These are phyloP conservation scores for Zaprionus taronus DNA, from an alignment of 1,140 invertebrate genomes.

Conservation along the genomic window DNA sequence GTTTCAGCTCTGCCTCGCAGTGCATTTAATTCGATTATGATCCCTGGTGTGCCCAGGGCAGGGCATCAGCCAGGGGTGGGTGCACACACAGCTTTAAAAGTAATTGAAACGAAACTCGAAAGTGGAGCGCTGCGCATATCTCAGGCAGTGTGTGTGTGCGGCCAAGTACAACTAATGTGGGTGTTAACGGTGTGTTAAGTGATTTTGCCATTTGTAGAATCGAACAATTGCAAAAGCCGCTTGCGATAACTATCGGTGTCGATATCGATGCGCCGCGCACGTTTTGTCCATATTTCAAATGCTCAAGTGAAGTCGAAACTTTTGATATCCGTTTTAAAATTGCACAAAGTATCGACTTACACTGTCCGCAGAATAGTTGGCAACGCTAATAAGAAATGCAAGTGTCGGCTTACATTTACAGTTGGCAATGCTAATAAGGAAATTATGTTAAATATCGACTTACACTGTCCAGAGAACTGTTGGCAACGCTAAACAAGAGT, in stretches of 20 bases:
- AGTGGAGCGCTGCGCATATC: conserved; percentile 57
- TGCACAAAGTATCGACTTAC: conserved; percentile 38
- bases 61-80: conserved; percentile 13
- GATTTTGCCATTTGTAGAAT: conserved; percentile 75
- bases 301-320: conserved; percentile 32
- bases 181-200: conserved; percentile 82
- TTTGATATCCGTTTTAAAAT: conserved; percentile 76
- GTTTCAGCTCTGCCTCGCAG: conserved; percentile 40
- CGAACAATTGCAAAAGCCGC: conserved; percentile 59
- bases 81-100: conserved; percentile 45
- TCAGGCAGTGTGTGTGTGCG: conserved; percentile 53
- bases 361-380: not conserved
- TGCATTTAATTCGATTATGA: conserved; percentile 83
- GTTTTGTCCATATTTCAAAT: conserved; percentile 82
- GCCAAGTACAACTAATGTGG: conserved; percentile 80
- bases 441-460: conserved; percentile 31
- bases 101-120: conserved; percentile 71
- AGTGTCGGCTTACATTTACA: conserved; percentile 40
- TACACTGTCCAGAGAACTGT: conserved; percentile 10
- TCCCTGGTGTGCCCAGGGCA: conserved; percentile 20
- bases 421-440: not conserved
- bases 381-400: not conserved
- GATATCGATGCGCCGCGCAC: conserved; percentile 51
- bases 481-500: not conserved
- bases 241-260: conserved; percentile 72